Base-by-base conservation (phyloP, 2,888 invertebrate species). In the Andrena haemorrhoa region DNA sequence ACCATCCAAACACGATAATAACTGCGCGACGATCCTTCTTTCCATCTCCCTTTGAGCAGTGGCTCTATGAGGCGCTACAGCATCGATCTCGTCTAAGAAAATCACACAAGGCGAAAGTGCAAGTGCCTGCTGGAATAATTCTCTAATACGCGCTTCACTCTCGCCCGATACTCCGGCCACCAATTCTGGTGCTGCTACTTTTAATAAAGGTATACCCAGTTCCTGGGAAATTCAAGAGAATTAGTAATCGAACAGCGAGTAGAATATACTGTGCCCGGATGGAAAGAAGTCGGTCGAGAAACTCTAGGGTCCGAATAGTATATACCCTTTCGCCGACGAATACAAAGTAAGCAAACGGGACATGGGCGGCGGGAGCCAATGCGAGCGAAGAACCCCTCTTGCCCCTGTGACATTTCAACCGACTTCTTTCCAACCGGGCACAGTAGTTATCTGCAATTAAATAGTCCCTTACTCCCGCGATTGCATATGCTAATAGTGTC, bases 81-180 rank as follows among this genome's bases (percentile, higher is more conserved):
- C 97, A 95, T 99, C 99, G 80, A 99, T 98, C 95, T 99, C 99
- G 94, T 99, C 99, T 83, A 99, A 97, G 92, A 99, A 98, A 53
- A 99, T 94, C 16, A 99, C 96, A 93, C 98, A 97, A 0, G 98
- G 98, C 10, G 97, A 96, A 76, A 95, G 94, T 69, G 95, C 94
- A 7, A 95, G 93, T 0, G 99, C 98, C 91, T 97, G 96, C 53
- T 98, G 97, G 94, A 99, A 99, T 16, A 99, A 94, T 88, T 98
- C 97, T 83, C 99, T 95, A 82, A 99, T 97, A 87, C 98, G 95
- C 91, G 98, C 97, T 94, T 99, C 99, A 0, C 98, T 98, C 94
- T 99, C 98, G 0, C 99, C 99, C 0, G 98, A 98, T 79, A 99
- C 96, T 1, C 99, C 99, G 12, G 97, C 98, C 2, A 99, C 97